These are phyloP conservation scores for Lepidothrix coronata DNA, from an alignment of 2,113 vertebrate species.

Conservation along the genomic window DNA sequence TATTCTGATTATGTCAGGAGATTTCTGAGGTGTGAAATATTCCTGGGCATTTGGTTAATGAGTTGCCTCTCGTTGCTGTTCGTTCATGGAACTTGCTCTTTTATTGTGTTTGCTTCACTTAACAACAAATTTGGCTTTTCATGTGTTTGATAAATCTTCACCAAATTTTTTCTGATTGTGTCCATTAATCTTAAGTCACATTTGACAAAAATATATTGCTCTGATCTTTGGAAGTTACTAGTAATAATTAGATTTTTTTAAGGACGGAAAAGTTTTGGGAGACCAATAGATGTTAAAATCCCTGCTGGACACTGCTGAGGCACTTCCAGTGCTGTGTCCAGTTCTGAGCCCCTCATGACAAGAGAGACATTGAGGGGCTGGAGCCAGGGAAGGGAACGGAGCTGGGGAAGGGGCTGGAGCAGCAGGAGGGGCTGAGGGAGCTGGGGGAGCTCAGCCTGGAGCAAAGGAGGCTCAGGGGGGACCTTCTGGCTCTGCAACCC, in stretches of 20 bases:
- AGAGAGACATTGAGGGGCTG: neutral
- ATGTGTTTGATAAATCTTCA: slow-evolving; percentile 69
- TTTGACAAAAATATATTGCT: slow-evolving; percentile 80
- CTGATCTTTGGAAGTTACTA: slow-evolving; percentile 79
- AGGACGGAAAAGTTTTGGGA: slow-evolving; percentile 66
- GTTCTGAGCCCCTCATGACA: neutral
- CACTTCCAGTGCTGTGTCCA: neutral
- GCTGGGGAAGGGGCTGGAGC: neutral
- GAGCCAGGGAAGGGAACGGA: neutral
- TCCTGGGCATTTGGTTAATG: slow-evolving; percentile 75
- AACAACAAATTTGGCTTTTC: slow-evolving; percentile 78
- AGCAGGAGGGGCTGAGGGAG: neutral
- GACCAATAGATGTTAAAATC: slow-evolving; percentile 3
- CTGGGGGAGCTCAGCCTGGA: neutral
- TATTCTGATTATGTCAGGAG: slow-evolving; percentile 64
- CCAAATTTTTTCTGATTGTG: slow-evolving; percentile 79
- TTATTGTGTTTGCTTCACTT: slow-evolving; percentile 78
- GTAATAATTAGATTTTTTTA: slow-evolving; percentile 72
- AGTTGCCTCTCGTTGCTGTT: slow-evolving; percentile 75
- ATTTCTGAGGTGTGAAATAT: slow-evolving; percentile 76
- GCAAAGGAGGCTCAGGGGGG: neutral
- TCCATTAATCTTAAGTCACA: slow-evolving; percentile 82
- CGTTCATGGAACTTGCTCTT: slow-evolving; percentile 78
- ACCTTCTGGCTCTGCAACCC: neutral
- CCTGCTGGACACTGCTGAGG: neutral